A percentile compares a stretch with the other conserved stretches of the same genome.
Evolutionary conservation across 2,797 vertebrate genomes (phyloP).

Genomic region (Pagetopsis macropterus): DNA sequence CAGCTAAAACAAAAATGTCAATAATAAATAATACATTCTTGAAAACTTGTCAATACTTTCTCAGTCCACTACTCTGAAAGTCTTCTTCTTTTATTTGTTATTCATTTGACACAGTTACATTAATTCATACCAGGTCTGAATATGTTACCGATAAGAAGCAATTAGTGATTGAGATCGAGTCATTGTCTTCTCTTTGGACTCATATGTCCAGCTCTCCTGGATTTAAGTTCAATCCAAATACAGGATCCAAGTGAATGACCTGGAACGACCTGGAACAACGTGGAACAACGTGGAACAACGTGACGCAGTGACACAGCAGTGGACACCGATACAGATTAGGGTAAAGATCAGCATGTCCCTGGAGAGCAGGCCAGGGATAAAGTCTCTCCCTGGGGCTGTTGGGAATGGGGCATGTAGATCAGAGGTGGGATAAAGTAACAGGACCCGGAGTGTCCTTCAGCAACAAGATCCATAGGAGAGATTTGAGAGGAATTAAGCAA

Average conservation of each 20-base stretch:
- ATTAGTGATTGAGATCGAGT: neutral
- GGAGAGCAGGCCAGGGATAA: slow-evolving; percentile 3
- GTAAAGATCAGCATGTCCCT: slow-evolving; percentile 16
- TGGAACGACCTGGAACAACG: neutral
- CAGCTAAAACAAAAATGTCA: too few species aligned
- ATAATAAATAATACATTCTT: neutral
- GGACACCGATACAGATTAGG: slow-evolving; percentile 28
- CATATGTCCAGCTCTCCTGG: neutral
- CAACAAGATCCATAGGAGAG: neutral
- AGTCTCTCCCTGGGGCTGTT: neutral
- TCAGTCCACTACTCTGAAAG: neutral
- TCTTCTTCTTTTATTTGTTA: too few species aligned
- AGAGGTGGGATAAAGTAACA: neutral
- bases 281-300: slow-evolving; percentile 1
- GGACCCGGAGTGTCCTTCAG: neutral
- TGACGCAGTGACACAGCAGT: slow-evolving; percentile 31
- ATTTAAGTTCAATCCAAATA: neutral
- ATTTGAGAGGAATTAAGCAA: too few species aligned
- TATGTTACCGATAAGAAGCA: neutral
- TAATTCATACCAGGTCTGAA: neutral
- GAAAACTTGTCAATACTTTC: slow-evolving; percentile 43
- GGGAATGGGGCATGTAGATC: neutral
- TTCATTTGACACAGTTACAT: neutral
- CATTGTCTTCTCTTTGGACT: neutral
- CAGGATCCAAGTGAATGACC: slow-evolving; percentile 1